These are phyloP conservation scores for Echinops telfairi DNA, from an alignment of 2,113 vertebrate genomes.

Conservation along the genomic window DNA sequence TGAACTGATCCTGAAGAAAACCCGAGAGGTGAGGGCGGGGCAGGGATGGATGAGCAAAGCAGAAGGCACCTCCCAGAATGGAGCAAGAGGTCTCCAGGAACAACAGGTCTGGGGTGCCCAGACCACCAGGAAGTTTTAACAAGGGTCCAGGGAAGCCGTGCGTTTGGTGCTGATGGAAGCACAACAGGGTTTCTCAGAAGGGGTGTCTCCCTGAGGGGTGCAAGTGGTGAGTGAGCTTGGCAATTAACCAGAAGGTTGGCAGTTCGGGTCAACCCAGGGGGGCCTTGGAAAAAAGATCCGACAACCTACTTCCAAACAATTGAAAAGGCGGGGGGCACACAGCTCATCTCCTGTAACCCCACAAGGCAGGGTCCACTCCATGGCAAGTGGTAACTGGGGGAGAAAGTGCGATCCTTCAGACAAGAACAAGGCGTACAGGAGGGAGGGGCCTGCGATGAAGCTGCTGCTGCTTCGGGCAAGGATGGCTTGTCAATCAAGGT, in stretches of 20 bases:
- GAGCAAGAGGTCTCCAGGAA: neutral
- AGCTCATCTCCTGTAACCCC: neutral
- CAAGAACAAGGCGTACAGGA: neutral
- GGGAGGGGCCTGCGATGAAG: neutral
- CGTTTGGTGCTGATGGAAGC: neutral
- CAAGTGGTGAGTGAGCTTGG: neutral
- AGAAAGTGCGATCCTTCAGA: neutral
- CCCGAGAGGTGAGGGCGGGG: conserved; percentile 90
- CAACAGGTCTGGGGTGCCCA: neutral
- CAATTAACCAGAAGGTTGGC: neutral
- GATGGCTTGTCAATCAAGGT: neutral
- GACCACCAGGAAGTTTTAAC: neutral
- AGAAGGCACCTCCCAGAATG: rapidly evolving
- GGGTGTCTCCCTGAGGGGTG: neutral
- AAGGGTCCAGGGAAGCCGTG: neutral
- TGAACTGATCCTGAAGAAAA: conserved; percentile 95
- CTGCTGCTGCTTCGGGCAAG: neutral
- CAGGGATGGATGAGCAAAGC: neutral
- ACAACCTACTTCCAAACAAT: neutral
- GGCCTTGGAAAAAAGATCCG: neutral
- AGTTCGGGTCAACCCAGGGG: neutral
- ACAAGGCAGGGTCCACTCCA: neutral
- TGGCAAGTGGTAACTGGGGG: neutral
- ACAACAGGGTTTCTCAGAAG: neutral
- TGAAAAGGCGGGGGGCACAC: neutral